Base-by-base conservation (phyloP, 2,113 vertebrate species). In the Empidonax traillii region DNA sequence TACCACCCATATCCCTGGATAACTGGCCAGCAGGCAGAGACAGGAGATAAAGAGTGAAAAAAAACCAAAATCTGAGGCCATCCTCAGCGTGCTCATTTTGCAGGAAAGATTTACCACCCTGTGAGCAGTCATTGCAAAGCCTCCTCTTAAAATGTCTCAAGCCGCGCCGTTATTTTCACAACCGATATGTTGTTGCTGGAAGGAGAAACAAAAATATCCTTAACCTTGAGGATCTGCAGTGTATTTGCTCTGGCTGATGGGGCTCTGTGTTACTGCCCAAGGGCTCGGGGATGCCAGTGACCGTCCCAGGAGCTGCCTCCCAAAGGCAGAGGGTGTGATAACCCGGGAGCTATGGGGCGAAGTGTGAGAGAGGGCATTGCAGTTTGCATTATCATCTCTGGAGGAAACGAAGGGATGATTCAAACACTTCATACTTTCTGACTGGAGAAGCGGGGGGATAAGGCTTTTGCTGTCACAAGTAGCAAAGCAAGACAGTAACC, bases 401-500 rank as follows among this genome's bases (percentile, higher is more conserved):
- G 35, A 56, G 28, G 53, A 76, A 79, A 56, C 20, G 5, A n/a
- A 68, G 31, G 27, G 30, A 11, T 58, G 41, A 66, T 73, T 85
- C 15, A 30, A 79, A 56, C 4, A 8, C 30, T 44, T 65, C 56
- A 56, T 58, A 41, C 46, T 91, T 87, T 82, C 85, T 76, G n/a
- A 41, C 37, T 69, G 31, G 19, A 33, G 41, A 65, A 61, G 35
- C 35, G 35, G 31, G 22, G 65, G 82, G 47, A 31, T 65, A 91
- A 75, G 49, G 3, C 61, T 85, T 93, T 85, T 71, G 8, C 62
- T 85, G 31, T 79, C 28, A 80, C 46, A 85, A 89, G 63, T 47
- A 94, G 84, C 53, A 79, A 69, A 73, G 46, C 49, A 62, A 88
- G 63, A 59, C 67, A 88, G 88, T 90, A 93, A 92, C 51, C 79